Percentiles rank a stretch among this genome's conserved stretches.
Evolutionary conservation across 2,797 vertebrate species (phyloP).

Genomic region (Hydrolagus colliei): DNA sequence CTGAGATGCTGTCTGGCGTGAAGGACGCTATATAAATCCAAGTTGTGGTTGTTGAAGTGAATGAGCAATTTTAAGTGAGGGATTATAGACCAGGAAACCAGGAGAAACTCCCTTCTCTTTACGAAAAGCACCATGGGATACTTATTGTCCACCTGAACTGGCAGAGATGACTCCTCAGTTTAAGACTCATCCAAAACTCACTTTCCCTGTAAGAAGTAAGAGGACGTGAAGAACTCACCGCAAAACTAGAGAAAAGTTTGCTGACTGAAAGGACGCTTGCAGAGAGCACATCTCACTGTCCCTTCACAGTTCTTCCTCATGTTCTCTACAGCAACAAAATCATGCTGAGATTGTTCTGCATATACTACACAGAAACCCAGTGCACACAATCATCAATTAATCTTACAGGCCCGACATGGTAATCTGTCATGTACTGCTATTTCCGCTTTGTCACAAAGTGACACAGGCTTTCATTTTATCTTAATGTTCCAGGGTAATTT

Average conservation of each 20-base stretch:
- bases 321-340: too few relatives aligned
- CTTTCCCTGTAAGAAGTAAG: too few relatives aligned
- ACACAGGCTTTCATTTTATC: neutral
- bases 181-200: neutral
- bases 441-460: constrained; percentile 5
- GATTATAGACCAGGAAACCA: neutral
- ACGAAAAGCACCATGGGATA: neutral
- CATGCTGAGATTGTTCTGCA: too few relatives aligned
- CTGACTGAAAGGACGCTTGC: too few relatives aligned
- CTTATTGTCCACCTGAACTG: neutral
- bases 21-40: too few relatives aligned
- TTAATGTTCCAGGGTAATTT: constrained; percentile 7
- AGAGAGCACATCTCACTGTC: too few relatives aligned
- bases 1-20: too few relatives aligned
- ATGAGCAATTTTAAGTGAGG: neutral
- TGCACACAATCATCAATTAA: neutral
- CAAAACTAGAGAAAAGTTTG: too few relatives aligned
- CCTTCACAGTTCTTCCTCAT: too few relatives aligned
- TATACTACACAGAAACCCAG: neutral
- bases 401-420: neutral
- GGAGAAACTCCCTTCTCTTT: neutral
- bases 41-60: neutral
- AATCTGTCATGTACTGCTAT: constrained; percentile 15
- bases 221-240: too few relatives aligned
- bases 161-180: neutral